These are phyloP conservation scores for Acrocyrtus sp. DNA, from an alignment of 2,888 invertebrate species.

Conservation along the genomic window DNA sequence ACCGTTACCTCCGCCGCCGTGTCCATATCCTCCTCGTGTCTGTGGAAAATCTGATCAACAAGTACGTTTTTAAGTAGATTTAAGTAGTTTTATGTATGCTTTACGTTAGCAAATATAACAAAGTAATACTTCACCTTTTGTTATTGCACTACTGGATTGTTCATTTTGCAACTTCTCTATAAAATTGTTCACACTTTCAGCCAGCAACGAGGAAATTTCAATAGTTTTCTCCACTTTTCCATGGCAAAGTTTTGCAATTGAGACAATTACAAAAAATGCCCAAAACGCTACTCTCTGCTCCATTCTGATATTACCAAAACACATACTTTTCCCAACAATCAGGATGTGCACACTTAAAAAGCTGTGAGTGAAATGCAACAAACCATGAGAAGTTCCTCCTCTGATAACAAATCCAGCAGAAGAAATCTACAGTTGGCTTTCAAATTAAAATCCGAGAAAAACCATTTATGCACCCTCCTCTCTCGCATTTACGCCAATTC, in stretches of 20 bases:
- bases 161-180: constrained; percentile 16
- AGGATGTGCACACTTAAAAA: neutral
- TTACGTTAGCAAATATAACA: too few relatives aligned
- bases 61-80: too few relatives aligned
- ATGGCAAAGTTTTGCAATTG: neutral
- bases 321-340: too few relatives aligned
- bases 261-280: neutral
- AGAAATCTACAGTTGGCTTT: too few relatives aligned
- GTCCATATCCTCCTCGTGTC: constrained; percentile 41
- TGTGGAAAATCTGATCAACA: constrained; percentile 20
- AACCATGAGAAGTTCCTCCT: neutral
- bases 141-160: too few relatives aligned
- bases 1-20: constrained; percentile 52
- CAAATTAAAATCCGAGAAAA: too few relatives aligned
- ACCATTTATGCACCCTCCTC: too few relatives aligned
- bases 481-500: too few relatives aligned
- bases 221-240: neutral
- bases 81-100: too few relatives aligned
- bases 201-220: constrained; percentile 15
- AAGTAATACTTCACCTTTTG: too few relatives aligned
- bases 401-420: neutral
- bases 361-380: neutral
- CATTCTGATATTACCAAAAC: too few relatives aligned
- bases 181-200: constrained; percentile 12
- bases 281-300: neutral